phyloP scores from a whole-genome alignment of 2,113 vertebrate species.

The Panurus biarmicus region DNA sequence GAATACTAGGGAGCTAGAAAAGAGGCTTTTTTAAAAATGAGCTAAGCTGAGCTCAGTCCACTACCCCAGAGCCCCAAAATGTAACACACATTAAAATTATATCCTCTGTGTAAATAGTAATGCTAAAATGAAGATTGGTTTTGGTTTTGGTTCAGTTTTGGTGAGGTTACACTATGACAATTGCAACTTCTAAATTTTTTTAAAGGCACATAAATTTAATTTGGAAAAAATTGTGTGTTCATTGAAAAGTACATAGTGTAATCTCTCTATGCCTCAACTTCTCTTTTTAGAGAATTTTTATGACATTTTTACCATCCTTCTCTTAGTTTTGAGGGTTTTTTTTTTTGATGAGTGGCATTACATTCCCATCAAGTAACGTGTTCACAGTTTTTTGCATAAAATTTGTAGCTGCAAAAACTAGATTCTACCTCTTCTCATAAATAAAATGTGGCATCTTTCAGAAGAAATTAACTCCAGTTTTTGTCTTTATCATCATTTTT shows the following conservation, averaged over 20 bases:
- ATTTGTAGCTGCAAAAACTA: not conserved
- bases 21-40: not conserved
- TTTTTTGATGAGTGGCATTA: not conserved
- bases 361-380: not conserved
- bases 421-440: not conserved
- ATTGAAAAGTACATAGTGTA: not conserved
- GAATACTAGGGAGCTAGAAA: not conserved
- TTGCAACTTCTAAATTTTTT: not conserved
- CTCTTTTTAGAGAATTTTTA: not conserved
- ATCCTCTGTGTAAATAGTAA: not conserved
- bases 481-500: not conserved
- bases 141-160: not conserved
- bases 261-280: not conserved
- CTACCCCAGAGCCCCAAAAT: not conserved
- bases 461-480: not conserved
- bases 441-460: not conserved
- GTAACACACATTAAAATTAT: accelerated
- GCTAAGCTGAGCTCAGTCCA: not conserved
- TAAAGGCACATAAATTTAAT: not conserved
- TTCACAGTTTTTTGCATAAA: not conserved
- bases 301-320: not conserved
- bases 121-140: not conserved
- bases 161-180: not conserved
- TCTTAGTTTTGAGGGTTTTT: not conserved
- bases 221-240: not conserved